Percentiles rank a stretch among this genome's conserved stretches.
Conservation (phyloP, 2,113 vertebrate species). For the Serinus canaria region DNA sequence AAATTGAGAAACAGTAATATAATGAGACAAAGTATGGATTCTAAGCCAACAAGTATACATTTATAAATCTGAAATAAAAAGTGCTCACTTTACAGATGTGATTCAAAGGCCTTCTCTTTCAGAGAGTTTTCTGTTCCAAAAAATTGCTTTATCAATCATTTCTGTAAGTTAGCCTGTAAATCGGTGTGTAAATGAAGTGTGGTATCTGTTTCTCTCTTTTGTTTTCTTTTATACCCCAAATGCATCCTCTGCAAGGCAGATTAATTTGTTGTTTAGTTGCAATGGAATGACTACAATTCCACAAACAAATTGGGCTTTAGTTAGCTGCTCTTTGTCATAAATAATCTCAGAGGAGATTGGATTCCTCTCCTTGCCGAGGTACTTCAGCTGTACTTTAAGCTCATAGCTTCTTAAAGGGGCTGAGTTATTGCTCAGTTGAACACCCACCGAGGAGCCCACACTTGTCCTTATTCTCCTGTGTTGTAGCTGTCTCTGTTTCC, state of each 20-base stretch:
- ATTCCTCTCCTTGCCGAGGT: slow-evolving; percentile 56
- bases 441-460: neutral
- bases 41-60: neutral
- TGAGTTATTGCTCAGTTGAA: slow-evolving; percentile 57
- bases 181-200: slow-evolving; percentile 54
- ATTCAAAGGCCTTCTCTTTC: slow-evolving; percentile 10
- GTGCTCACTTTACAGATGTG: neutral
- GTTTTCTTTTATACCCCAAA: slow-evolving; percentile 57
- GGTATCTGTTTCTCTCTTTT: slow-evolving; percentile 49
- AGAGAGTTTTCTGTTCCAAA: neutral
- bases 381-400: slow-evolving; percentile 44
- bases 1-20: neutral
- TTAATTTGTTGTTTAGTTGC: slow-evolving; percentile 75
- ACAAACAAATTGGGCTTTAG: slow-evolving; percentile 72
- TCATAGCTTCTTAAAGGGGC: slow-evolving; percentile 25
- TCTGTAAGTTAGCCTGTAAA: slow-evolving; percentile 43
- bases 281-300: slow-evolving; percentile 69
- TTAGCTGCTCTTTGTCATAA: slow-evolving; percentile 72
- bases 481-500: slow-evolving; percentile 50
- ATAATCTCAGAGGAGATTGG: slow-evolving; percentile 71
- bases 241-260: slow-evolving; percentile 40
- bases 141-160: slow-evolving; percentile 56
- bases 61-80: neutral
- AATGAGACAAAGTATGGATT: neutral
- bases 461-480: slow-evolving; percentile 47